Base-by-base conservation (phyloP, 2,113 vertebrate genomes). In the Calidris pugnax region DNA sequence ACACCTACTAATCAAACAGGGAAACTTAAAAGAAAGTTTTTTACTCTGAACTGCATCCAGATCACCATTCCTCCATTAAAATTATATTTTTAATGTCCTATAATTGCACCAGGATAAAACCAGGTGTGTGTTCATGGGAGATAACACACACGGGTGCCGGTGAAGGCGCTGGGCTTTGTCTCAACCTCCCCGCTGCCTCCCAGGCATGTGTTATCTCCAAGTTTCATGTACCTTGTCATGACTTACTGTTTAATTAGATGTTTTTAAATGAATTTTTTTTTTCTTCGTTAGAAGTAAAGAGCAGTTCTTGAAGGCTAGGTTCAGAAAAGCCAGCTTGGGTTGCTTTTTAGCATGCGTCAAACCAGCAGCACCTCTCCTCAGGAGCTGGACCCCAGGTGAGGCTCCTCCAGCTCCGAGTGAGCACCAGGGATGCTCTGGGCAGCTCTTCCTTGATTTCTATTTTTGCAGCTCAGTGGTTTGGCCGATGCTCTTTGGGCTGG, bases 181-280 rank as follows among this genome's bases (percentile, higher is more conserved):
- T 94, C 90, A 88, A 89, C 93, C 92, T 84, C 79, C 56, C 75
- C 5, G 1, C 6, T 87, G 91, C 97, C 97, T 79, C 77, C 88
- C 50, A 87, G 97, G 95, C 96, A 91, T 43, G 89, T 19, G 68
- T 93, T 97, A 97, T 97, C 97, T 93, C 89, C 69, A 74, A 93
- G 95, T 97, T 97, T 96, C 96, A 97, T 56, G 90, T 93, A 96
- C 94, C 83, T 96, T 91, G 97, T 97, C 95, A 90, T 64, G 95
- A 97, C 97, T 97, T 97, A 96, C 74, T 95, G 84, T 82, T 97
- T 97, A 97, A 97, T 97, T 97, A 97, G 96, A 90, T 90, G 91
- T 50, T 94, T 93, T 91, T 57, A 90, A 95, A 96, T 85, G 71
- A 91, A 88, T 79, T 71, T 82, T 71, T 79, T 87, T 91, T 85